These are phyloP conservation scores for Phataginus tricuspis DNA, from an alignment of 2,797 vertebrate genomes.

Conservation along the genomic window DNA sequence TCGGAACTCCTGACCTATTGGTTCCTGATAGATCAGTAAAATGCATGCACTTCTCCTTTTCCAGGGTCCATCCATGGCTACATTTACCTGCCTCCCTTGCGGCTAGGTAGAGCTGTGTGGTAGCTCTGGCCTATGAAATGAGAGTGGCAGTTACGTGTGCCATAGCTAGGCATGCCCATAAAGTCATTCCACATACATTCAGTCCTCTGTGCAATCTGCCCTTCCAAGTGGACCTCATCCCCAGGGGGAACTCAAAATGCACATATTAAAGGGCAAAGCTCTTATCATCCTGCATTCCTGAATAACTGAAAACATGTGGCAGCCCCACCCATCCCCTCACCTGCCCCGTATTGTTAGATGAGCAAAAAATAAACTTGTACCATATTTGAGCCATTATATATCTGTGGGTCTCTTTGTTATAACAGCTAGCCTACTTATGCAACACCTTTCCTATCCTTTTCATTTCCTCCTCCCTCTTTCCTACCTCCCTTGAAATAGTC, in stretches of 20 bases:
- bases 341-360: neutral
- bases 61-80: neutral
- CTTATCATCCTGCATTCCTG: neutral
- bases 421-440: no score
- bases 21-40: neutral
- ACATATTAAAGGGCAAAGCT: neutral
- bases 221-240: neutral
- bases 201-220: neutral
- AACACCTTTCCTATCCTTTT: neutral
- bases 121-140: neutral
- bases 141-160: neutral
- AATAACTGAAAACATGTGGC: neutral
- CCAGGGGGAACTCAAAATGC: neutral
- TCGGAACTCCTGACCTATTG: neutral
- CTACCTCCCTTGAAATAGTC: neutral
- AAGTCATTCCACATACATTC: neutral
- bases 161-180: neutral
- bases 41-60: neutral
- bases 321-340: neutral
- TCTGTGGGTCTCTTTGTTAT: neutral
- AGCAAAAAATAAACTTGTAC: neutral
- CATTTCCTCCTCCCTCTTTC: neutral
- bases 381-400: no score
- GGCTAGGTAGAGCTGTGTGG: neutral
- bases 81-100: neutral